A percentile compares a stretch with the other conserved stretches of the same genome.
Conservation (phyloP, 2,888 invertebrate genomes). For the Brenthis ino region DNA sequence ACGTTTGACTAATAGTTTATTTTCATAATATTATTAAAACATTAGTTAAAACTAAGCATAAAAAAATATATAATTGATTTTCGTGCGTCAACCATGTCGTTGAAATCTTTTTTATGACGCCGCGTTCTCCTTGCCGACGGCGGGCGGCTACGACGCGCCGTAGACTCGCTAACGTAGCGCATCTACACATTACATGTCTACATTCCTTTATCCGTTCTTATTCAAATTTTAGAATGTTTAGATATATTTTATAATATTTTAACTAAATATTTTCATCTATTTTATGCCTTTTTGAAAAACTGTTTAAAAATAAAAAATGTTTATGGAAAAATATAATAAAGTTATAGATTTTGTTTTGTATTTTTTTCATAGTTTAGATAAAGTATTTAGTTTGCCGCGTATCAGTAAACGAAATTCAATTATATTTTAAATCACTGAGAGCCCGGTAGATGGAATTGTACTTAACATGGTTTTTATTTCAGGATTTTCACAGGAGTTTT, state of each 20-base stretch:
- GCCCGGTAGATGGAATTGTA: constrained; percentile 18
- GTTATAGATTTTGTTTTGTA: no score
- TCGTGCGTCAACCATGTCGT: not conserved
- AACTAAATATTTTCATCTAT: no score
- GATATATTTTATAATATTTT: no score
- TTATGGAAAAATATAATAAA: no score
- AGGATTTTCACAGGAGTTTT: constrained; percentile 1
- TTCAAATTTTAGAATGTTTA: no score
- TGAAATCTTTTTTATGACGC: constrained; percentile 25
- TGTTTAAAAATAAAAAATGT: no score
- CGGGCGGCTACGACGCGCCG: constrained; percentile 22
- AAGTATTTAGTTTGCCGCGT: not conserved
- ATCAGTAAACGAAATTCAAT: not conserved
- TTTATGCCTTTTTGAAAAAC: no score
- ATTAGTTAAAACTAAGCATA: no score
- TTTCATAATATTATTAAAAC: no score
- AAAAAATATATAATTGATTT: no score
- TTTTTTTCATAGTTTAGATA: not conserved
- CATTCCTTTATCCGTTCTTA: not conserved
- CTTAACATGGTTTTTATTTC: constrained; percentile 19
- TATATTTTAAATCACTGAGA: constrained; percentile 19
- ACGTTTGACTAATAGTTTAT: no score
- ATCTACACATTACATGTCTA: constrained; percentile 1
- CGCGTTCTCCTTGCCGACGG: constrained; percentile 18
- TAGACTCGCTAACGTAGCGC: constrained; percentile 12